phyloP scores from a whole-genome alignment of 2,113 vertebrate genomes.

The Plotosus lineatus region DNA sequence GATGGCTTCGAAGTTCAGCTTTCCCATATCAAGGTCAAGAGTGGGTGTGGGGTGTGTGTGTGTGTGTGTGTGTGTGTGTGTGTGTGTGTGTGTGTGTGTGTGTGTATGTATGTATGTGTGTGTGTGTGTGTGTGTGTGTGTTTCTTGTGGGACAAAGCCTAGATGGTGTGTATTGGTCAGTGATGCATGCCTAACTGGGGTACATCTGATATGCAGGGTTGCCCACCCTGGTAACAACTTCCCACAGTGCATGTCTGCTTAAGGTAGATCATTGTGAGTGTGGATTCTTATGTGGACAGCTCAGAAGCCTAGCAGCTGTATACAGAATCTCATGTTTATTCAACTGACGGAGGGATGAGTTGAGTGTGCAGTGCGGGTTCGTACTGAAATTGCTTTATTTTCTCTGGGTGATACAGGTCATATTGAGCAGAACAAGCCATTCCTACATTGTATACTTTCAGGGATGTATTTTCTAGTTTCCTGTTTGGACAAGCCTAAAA shows the following conservation, averaged over 20 bases:
- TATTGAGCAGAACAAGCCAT: constrained; percentile 14
- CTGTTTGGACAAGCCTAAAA: constrained; percentile 1
- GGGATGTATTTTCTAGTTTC: not conserved
- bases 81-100: no score
- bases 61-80: no score
- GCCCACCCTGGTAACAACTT: not conserved
- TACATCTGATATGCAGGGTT: not conserved
- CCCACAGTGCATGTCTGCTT: constrained; percentile 12
- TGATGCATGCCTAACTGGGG: not conserved
- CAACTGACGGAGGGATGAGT: not conserved
- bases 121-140: no score
- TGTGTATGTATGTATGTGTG: no score
- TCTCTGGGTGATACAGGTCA: constrained; percentile 10
- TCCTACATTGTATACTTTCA: constrained; percentile 13
- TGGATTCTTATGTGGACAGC: constrained; percentile 18
- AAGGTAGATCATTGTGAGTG: not conserved
- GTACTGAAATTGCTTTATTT: constrained; percentile 31
- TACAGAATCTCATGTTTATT: constrained; percentile 21
- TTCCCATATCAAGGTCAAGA: not conserved
- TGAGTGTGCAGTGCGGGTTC: not conserved
- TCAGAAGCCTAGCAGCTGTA: not conserved
- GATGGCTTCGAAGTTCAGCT: no score
- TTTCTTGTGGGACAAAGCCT: not conserved
- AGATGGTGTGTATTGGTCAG: not conserved
- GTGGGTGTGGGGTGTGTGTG: no score